A percentile compares a stretch with the other conserved stretches of the same genome.
Evolutionary conservation across 1,140 invertebrate genomes (phyloP).

Genomic region (Aphis gossypii): DNA sequence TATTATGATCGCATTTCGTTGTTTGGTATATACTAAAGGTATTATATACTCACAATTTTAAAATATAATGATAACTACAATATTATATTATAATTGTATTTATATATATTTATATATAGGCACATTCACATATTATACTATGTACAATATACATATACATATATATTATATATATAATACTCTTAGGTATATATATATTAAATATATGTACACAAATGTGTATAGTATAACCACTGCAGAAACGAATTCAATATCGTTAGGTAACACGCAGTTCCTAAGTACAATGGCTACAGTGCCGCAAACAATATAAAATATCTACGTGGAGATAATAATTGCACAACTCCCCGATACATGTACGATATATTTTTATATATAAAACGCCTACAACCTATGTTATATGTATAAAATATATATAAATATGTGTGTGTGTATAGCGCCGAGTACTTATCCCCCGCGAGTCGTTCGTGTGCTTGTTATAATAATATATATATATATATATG

Average conservation of each 20-base stretch:
- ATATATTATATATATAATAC: neutral
- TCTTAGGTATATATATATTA: too few species aligned
- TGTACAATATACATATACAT: neutral
- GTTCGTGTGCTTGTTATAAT: neutral
- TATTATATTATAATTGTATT: neutral
- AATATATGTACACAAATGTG: neutral
- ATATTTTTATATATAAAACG: neutral
- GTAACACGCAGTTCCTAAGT: neutral
- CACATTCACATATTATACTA: neutral
- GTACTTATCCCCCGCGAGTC: neutral
- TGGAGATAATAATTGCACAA: slow-evolving; percentile 24
- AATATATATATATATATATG: neutral
- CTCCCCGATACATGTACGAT: neutral
- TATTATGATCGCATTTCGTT: neutral
- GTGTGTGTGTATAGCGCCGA: neutral
- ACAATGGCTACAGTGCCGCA: neutral
- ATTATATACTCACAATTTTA: neutral
- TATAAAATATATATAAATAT: neutral
- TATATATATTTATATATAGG: neutral
- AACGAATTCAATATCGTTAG: neutral
- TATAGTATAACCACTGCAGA: neutral
- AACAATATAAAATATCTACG: neutral
- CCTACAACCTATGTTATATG: neutral
- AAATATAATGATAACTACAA: neutral
- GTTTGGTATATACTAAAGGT: neutral